Evolutionary conservation across 1,140 invertebrate species (phyloP), one percentile per base, ranked within the genome.

Genomic region (Apocrypta bakeri): DNA sequence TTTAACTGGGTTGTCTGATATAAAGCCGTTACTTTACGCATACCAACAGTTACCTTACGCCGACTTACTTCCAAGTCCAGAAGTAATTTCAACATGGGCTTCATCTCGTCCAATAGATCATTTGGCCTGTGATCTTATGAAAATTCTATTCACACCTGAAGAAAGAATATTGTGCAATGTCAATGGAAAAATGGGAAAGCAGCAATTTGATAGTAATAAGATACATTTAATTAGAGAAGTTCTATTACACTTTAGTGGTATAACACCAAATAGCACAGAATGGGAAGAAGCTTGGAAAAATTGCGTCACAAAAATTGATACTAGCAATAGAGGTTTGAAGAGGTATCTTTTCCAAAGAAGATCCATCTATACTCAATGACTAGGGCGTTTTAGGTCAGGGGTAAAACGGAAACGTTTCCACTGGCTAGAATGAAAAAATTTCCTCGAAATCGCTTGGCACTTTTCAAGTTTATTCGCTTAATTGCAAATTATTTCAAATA

Each of bases 161-260:
- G 92, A 93, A 85, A 89, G 92, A 84, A 91, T 93, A 79, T 81
- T 92, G 7, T 93, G 92, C 83, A 93, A 93, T 82, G 92, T 93
- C 9, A 93, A 93, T 79, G 92, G 92, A 24, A 93, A 93, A 88
- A 92, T 93, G 92, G 92, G 92, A 31, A 93, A 93, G 76, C 91
- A 91, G 61, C 92, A 92, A 83, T 93, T 93, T 85, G 90, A 93
- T 82, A 90, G 91, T 74, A 90, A 92, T 83, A 93, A 93, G 84
- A 92, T 93, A 83, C 89, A 91, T 37, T 85, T 93, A 48, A 92
- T 92, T 66, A 85, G 91, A 69, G 92, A 93, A 83, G 92, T 93
- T 33, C 85, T 93, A 24, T 82, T 92, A 56, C 91, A 92, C 81
- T 93, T 92, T 83, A 92, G 91, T 84, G 90, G 90, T 37, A 90